Base-by-base conservation (phyloP, 2,113 vertebrate species). In the Labrus mixtus region DNA sequence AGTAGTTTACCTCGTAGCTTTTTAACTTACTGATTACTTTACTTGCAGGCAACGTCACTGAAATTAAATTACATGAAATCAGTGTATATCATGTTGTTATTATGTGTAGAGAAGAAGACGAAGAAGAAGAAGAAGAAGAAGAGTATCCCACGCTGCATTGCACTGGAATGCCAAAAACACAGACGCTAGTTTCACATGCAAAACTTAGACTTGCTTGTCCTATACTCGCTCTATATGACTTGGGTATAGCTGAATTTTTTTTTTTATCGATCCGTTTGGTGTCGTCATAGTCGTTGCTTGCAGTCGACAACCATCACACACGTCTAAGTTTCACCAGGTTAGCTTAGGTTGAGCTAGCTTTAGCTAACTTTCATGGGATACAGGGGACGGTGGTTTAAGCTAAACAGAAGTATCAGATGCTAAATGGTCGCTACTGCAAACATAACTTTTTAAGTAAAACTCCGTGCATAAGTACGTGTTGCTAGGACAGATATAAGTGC, bases 111-210 rank as follows among this genome's bases (percentile, higher is more conserved):
- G 5, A 0, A 22, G 37, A 56, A n/a, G n/a, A n/a, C n/a, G n/a
- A n/a, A n/a, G n/a, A n/a, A n/a, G n/a, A n/a, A n/a, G n/a, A n/a
- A n/a, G 55, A 48, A 12, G 23, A 13, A 22, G 10, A 20, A 66
- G 36, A 66, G 68, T 81, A 81, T 84, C 77, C 75, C 54, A 84
- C 73, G 70, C 70, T 59, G 68, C 55, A 7, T 5, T 68, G 66
- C 73, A 57, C 17, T 15, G 73, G 65, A 82, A 84, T 79, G 39
- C 43, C 54, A 29, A 0, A 0, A 41, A 60, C 65, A 60, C 29
- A 33, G 5, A 46, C 16, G 37, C 37, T 10, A 51, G 4, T 67
- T 84, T 61, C 20, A 20, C 10, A 1, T 0, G 4, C 12, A 29
- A 48, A 48, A 6, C 17, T 1, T 17, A 48, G 5, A 15, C 19